Percentiles rank a stretch among this genome's conserved stretches.
Conservation (phyloP, 2,113 vertebrate genomes). For the Pionites leucogaster region DNA sequence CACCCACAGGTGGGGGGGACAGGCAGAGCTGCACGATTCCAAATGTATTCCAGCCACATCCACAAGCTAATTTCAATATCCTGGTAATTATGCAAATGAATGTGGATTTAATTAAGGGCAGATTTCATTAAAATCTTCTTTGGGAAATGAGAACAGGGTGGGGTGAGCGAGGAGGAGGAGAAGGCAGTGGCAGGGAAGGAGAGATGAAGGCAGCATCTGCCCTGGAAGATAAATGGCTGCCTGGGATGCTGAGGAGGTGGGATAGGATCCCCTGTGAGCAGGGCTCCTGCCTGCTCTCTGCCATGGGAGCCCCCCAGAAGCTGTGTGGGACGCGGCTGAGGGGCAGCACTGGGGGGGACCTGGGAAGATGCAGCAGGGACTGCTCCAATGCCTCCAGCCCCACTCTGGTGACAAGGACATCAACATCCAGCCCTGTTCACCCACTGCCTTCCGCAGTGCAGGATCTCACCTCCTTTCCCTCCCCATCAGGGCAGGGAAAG, state of each 20-base stretch:
- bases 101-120: slow-evolving; percentile 72
- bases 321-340: accelerated
- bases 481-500: neutral
- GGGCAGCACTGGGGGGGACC: accelerated
- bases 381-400: neutral
- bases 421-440: neutral
- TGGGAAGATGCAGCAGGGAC: neutral
- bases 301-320: neutral
- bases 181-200: neutral
- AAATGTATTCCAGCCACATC: slow-evolving; percentile 46
- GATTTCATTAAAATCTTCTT: slow-evolving; percentile 68
- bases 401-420: accelerated
- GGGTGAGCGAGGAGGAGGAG: neutral
- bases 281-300: neutral
- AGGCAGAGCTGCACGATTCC: neutral
- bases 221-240: neutral
- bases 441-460: neutral
- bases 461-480: neutral
- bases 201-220: neutral
- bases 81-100: slow-evolving; percentile 72
- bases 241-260: neutral
- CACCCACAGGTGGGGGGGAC: neutral
- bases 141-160: slow-evolving; percentile 40
- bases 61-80: slow-evolving; percentile 66
- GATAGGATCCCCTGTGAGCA: neutral